Evolutionary conservation across 2,113 vertebrate species (phyloP).

Genomic region (Cacatua alba): DNA sequence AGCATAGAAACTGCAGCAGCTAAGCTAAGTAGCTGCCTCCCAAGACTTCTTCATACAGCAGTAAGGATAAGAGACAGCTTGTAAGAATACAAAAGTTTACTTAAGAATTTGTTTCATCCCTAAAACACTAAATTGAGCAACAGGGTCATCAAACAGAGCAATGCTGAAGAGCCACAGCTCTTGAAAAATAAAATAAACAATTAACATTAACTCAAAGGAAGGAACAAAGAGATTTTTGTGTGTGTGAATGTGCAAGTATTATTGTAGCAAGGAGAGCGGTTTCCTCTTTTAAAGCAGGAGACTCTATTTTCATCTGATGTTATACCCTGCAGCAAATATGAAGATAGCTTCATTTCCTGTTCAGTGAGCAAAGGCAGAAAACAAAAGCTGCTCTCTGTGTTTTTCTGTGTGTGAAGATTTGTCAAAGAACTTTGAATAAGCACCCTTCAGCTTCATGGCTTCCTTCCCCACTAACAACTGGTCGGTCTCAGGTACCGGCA

Average conservation of each 20-base stretch:
- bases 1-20: not conserved
- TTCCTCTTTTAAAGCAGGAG: not conserved
- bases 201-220: not conserved
- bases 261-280: not conserved
- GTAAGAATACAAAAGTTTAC: not conserved
- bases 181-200: not conserved
- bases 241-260: not conserved
- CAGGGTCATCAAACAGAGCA: not conserved
- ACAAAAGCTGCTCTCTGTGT: not conserved
- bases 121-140: not conserved
- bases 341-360: constrained; percentile 21
- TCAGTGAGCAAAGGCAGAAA: not conserved
- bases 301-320: not conserved
- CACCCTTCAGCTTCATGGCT: not conserved
- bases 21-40: not conserved
- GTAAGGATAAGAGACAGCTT: not conserved
- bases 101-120: not conserved
- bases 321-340: not conserved
- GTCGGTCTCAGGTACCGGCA: constrained; percentile 59
- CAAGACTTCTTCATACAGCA: rapidly evolving
- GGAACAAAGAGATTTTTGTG: not conserved
- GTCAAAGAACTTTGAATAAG: constrained; percentile 16
- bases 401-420: constrained; percentile 8
- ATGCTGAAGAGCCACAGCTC: not conserved
- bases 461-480: constrained; percentile 56